Conservation (phyloP, 2,113 vertebrate genomes). For the Pygoscelis antarcticus region DNA sequence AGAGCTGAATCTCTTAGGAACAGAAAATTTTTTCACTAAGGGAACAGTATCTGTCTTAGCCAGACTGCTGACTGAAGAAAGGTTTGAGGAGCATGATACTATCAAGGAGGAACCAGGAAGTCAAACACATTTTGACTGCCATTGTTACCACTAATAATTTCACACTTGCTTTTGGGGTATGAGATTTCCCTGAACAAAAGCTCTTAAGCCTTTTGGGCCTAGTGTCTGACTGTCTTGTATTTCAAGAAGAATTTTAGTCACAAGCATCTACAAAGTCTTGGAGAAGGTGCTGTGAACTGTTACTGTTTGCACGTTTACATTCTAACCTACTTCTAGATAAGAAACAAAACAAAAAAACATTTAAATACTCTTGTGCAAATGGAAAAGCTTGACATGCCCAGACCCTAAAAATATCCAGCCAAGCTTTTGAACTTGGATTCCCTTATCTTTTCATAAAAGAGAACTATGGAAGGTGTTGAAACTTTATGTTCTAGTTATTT, state of each 20-base stretch:
- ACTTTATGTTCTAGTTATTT: background rate
- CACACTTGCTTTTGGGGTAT: background rate
- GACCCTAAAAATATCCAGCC: background rate
- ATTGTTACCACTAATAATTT: background rate
- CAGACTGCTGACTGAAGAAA: background rate
- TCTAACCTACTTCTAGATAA: background rate
- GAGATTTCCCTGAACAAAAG: background rate
- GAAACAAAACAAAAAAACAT: background rate
- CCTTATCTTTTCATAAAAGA: background rate
- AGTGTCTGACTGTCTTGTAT: background rate
- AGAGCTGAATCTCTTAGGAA: background rate
- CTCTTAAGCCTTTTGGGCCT: background rate
- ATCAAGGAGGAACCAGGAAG: background rate
- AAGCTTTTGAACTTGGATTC: slow-evolving; percentile 2
- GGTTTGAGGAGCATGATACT: background rate
- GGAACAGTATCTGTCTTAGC: background rate
- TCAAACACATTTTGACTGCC: background rate
- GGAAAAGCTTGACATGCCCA: background rate
- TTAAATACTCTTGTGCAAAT: background rate
- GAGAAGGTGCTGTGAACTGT: background rate
- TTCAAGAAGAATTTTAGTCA: background rate
- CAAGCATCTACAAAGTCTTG: background rate
- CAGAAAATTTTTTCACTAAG: background rate
- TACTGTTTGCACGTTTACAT: background rate
- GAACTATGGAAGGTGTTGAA: background rate